phyloP scores from a whole-genome alignment of 37 sponge, comb jelly and placozoan genomes.

The Oopsacas minuta region DNA sequence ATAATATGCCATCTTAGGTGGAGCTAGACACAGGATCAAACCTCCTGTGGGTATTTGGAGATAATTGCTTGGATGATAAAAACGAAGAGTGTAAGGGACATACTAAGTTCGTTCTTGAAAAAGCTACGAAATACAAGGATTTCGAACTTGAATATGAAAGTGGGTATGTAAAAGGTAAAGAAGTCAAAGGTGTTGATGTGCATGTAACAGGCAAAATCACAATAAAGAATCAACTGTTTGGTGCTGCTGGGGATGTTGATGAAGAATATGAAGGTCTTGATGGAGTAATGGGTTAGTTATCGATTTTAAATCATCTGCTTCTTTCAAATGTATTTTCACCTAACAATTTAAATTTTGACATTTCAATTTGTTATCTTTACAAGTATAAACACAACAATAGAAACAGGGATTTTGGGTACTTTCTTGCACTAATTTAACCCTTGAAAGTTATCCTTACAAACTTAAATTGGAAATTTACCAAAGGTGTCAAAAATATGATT shows the following conservation, averaged over 20 bases:
- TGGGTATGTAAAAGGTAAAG: neutral
- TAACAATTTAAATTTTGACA: too few relatives aligned
- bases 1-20: too few relatives aligned
- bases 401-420: too few relatives aligned
- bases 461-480: too few relatives aligned
- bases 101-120: neutral
- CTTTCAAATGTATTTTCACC: too few relatives aligned
- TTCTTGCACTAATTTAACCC: too few relatives aligned
- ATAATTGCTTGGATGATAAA: neutral
- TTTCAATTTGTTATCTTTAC: too few relatives aligned
- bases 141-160: neutral
- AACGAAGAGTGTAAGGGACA: neutral
- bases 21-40: neutral
- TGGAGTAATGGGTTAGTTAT: neutral
- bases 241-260: neutral
- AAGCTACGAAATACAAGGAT: neutral
- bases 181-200: neutral
- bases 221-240: neutral
- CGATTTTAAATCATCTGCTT: too few relatives aligned
- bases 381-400: too few relatives aligned
- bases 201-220: neutral
- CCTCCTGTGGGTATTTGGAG: neutral
- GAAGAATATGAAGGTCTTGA: neutral
- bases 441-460: too few relatives aligned
- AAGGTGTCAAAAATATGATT: too few relatives aligned